These are phyloP conservation scores for Ophthalmolycus amberensis DNA, from an alignment of 2,113 vertebrate species.

Conservation along the genomic window DNA sequence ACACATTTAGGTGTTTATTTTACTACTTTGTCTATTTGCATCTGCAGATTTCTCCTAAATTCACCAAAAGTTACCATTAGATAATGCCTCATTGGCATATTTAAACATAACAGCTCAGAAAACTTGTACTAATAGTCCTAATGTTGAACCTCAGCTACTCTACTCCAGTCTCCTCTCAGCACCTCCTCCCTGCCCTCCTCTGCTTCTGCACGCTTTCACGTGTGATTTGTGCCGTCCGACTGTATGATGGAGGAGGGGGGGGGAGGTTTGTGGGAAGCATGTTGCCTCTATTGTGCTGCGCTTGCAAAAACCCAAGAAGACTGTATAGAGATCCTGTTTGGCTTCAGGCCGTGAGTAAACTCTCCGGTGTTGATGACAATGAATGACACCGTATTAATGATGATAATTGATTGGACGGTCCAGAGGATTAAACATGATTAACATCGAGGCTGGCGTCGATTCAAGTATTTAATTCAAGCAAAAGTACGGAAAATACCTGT, in stretches of 20 bases:
- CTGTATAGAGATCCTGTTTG: constrained; percentile 22
- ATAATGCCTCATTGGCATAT: too few relatives aligned
- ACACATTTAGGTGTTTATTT: neutral
- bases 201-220: constrained; percentile 12
- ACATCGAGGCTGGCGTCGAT: neutral
- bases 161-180: neutral
- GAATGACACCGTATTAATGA: constrained; percentile 47
- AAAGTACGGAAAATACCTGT: too few relatives aligned
- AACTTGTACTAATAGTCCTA: too few relatives aligned
- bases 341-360: constrained; percentile 30
- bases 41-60: too few relatives aligned
- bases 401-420: constrained; percentile 55
- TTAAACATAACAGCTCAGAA: too few relatives aligned
- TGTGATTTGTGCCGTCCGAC: constrained; percentile 50
- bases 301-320: constrained; percentile 27
- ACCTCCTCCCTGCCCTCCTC: neutral
- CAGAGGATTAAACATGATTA: constrained; percentile 58
- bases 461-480: too few relatives aligned
- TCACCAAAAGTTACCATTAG: too few relatives aligned
- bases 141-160: too few relatives aligned
- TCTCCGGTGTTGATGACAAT: constrained; percentile 27
- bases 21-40: neutral
- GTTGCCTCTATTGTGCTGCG: constrained; percentile 33
- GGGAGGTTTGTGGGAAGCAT: neutral
- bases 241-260: constrained; percentile 50